Percentiles rank a stretch among this genome's conserved stretches.
phyloP scores from a whole-genome alignment of 2,113 vertebrate genomes.

The Sinocyclocheilus grahami region DNA sequence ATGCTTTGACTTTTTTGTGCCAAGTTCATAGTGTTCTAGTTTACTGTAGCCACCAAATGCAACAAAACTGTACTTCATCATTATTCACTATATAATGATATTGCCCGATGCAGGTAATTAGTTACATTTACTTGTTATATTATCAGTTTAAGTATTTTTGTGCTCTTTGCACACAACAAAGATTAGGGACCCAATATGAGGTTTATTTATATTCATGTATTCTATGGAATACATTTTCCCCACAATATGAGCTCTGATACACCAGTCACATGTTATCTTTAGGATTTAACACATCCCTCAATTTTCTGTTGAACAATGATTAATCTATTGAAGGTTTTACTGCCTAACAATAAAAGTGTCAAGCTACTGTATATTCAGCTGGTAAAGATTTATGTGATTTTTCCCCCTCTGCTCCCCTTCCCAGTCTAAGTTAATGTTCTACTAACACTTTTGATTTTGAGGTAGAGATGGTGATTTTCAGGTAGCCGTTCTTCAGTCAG shows the following conservation, averaged over 20 bases:
- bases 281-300: neutral
- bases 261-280: neutral
- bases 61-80: neutral
- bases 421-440: conserved; percentile 2
- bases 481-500: neutral
- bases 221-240: neutral
- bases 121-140: neutral
- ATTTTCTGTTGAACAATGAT: neutral
- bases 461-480: conserved; percentile 6
- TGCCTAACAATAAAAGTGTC: neutral
- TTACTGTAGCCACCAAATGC: neutral
- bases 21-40: neutral
- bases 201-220: neutral
- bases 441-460: neutral
- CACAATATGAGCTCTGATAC: neutral
- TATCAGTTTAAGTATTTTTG: neutral
- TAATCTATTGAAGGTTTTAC: neutral
- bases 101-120: neutral
- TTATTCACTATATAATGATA: neutral
- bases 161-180: neutral
- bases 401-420: neutral
- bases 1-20: neutral
- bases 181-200: neutral
- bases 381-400: neutral
- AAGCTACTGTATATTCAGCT: neutral